These are phyloP conservation scores for Echiichthys vipera DNA, from an alignment of 2,797 vertebrate genomes.

Conservation along the genomic window DNA sequence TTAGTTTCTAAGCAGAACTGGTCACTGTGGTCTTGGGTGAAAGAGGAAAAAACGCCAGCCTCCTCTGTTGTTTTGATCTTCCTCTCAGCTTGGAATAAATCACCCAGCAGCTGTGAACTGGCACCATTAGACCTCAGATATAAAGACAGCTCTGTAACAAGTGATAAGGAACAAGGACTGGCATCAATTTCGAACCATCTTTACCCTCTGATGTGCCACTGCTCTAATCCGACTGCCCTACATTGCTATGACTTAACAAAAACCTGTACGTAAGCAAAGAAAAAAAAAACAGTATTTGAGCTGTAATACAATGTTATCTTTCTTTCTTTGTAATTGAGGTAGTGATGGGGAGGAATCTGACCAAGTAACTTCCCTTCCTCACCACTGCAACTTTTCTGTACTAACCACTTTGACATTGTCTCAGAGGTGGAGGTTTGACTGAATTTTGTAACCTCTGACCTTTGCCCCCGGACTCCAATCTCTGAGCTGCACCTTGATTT, in stretches of 20 bases:
- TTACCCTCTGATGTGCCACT: conserved; percentile 40
- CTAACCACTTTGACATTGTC: conserved; percentile 83
- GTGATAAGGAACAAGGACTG: conserved; percentile 58
- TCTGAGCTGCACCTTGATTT: conserved; percentile 83
- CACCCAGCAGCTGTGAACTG: conserved; percentile 60
- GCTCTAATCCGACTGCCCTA: conserved; percentile 42
- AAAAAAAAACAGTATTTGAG: conserved; percentile 43
- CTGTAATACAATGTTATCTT: conserved; percentile 54
- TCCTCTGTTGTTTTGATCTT: conserved; percentile 37
- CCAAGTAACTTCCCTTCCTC: conserved; percentile 22
- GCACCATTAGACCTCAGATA: conserved; percentile 56
- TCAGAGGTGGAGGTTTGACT: conserved; percentile 83
- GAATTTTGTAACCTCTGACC: conserved; percentile 78
- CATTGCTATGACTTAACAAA: conserved; percentile 39
- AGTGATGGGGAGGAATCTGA: conserved; percentile 42
- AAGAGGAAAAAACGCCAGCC: conserved; percentile 21
- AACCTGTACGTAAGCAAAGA: conserved; percentile 38
- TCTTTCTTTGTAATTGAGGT: conserved; percentile 51
- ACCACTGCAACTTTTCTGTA: conserved; percentile 54
- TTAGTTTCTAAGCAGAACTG: conserved; percentile 50
- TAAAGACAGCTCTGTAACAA: conserved; percentile 45
- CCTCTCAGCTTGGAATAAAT: conserved; percentile 41
- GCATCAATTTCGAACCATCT: conserved; percentile 40
- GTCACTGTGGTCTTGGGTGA: conserved; percentile 39
- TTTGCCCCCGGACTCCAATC: conserved; percentile 64